Conservation (phyloP, 2,797 vertebrate species). For the Anas acuta region DNA sequence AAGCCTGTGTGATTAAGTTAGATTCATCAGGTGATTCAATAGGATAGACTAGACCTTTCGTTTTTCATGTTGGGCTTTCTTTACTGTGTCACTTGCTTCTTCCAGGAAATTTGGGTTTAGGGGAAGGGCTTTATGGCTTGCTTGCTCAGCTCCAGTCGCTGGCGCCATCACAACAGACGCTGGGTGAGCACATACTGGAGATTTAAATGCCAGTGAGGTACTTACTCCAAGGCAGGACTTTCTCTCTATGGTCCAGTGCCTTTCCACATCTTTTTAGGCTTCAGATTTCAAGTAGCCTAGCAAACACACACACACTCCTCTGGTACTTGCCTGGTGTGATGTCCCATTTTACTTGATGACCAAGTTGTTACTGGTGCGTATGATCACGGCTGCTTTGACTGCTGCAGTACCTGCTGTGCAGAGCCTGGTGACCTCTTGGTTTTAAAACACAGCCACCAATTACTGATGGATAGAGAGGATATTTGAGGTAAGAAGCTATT, state of each 20-base stretch:
- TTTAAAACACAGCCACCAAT: not conserved
- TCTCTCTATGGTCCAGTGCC: not conserved
- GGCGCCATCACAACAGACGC: not conserved
- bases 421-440: not conserved
- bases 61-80: not conserved
- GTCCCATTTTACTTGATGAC: not conserved
- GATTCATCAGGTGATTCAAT: not conserved
- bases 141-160: not conserved
- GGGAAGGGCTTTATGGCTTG: not conserved
- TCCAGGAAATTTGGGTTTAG: not conserved
- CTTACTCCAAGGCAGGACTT: not conserved
- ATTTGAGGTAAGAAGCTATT: not conserved
- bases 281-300: not conserved
- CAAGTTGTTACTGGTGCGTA: not conserved
- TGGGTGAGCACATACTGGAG: rapidly evolving
- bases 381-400: not conserved
- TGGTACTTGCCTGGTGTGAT: not conserved
- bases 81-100: not conserved
- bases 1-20: rapidly evolving
- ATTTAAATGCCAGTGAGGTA: not conserved
- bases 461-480: not conserved
- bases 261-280: not conserved
- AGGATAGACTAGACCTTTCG: not conserved
- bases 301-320: not conserved
- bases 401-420: not conserved